Conservation (phyloP, 2,797 vertebrate species). For the Gobionotothen gibberifrons region DNA sequence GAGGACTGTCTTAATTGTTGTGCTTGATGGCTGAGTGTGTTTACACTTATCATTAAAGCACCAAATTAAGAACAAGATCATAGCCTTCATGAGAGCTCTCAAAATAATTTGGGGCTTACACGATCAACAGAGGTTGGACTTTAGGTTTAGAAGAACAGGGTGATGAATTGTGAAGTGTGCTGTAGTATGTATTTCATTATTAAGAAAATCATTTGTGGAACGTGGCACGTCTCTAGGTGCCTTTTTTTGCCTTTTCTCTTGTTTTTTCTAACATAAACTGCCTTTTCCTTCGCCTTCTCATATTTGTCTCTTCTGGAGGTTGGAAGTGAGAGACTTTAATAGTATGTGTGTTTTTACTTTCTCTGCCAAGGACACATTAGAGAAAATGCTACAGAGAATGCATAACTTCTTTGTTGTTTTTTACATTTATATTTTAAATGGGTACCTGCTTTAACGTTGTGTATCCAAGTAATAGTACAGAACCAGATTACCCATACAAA, state of each 20-base stretch:
- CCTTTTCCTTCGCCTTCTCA: conserved; percentile 83
- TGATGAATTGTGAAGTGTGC: conserved; percentile 72
- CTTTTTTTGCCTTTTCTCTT: conserved; percentile 79
- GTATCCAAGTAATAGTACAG: conserved; percentile 56
- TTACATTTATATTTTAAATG: conserved; percentile 52
- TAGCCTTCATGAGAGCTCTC: conserved; percentile 58
- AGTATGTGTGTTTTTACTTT: conserved; percentile 70
- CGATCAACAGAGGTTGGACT: conserved; percentile 60
- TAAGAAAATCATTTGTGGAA: conserved; percentile 74
- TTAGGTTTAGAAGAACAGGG: conserved; percentile 67
- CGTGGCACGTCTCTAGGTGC: conserved; percentile 75
- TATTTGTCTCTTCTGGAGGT: conserved; percentile 54
- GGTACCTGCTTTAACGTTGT: conserved; percentile 68
- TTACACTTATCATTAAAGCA: conserved; percentile 40
- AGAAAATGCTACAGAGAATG: conserved; percentile 59
- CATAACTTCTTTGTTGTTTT: conserved; percentile 41
- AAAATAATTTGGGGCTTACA: conserved; percentile 56
- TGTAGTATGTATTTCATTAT: conserved; percentile 74
- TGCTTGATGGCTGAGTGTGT: conserved; percentile 55
- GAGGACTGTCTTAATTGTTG: conserved; percentile 66
- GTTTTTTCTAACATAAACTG: conserved; percentile 76
- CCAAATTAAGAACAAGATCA: conserved; percentile 45
- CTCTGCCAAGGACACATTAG: conserved; percentile 77
- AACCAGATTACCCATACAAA: conserved; percentile 50
- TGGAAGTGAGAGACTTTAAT: conserved; percentile 55